Conservation (phyloP, 2,888 invertebrate genomes). For the Andrena minutula region DNA sequence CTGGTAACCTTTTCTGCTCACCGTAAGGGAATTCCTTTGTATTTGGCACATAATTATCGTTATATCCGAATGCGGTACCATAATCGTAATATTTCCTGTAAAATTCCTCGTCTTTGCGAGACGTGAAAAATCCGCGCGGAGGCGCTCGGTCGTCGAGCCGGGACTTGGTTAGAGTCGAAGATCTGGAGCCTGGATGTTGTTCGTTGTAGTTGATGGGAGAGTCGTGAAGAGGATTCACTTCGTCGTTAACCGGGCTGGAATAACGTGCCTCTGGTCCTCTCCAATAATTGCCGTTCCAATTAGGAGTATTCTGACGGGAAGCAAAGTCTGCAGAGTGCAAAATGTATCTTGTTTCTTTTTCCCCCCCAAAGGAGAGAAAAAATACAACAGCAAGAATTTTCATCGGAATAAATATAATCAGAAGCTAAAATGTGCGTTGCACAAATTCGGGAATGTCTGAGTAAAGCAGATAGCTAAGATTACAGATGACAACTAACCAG, state of each 20-base stretch:
- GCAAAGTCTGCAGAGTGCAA: constrained; percentile 17
- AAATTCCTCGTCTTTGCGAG: constrained; percentile 53
- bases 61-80: constrained; percentile 72
- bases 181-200: constrained; percentile 10
- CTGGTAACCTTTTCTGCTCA: background rate
- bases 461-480: no score
- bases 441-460: no score
- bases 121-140: background rate
- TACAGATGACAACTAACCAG: no score
- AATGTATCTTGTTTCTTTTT: background rate
- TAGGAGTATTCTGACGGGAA: background rate
- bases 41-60: constrained; percentile 51
- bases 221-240: constrained; percentile 4
- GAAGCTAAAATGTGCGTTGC: no score
- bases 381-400: no score
- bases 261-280: constrained; percentile 1
- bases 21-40: constrained; percentile 3
- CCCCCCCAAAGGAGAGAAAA: background rate
- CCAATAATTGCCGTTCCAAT: constrained; percentile 28
- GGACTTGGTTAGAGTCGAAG: background rate
- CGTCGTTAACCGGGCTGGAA: background rate
- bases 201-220: constrained; percentile 11
- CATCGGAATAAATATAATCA: no score
- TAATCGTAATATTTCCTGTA: constrained; percentile 69
- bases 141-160: background rate